Conservation (phyloP, 2,113 vertebrate species). For the Otis tarda region DNA sequence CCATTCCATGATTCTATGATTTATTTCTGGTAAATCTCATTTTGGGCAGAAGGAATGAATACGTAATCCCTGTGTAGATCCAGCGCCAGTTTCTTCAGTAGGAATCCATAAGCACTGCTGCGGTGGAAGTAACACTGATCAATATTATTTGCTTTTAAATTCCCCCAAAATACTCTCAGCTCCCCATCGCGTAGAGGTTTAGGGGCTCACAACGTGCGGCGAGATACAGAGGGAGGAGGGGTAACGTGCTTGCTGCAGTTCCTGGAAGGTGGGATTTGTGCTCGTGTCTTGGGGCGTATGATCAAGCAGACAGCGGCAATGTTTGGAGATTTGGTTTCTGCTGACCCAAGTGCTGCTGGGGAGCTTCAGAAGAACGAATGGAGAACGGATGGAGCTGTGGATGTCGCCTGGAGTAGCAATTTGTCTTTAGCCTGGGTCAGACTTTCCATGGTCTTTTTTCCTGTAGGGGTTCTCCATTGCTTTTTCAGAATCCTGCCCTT, state of each 20-base stretch:
- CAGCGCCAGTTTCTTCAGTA: neutral
- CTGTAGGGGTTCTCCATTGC: rapidly evolving
- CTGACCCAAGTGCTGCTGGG: neutral
- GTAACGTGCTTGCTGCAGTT: rapidly evolving
- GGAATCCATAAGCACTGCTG: neutral
- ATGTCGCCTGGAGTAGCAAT: neutral
- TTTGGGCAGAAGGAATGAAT: neutral
- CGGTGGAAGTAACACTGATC: neutral
- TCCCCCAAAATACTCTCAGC: neutral
- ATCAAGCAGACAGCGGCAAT: neutral
- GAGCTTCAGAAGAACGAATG: neutral
- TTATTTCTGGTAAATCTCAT: neutral
- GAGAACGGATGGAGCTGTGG: neutral
- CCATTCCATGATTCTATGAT: too few species aligned
- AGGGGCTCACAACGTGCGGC: rapidly evolving
- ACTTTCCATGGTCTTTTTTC: neutral
- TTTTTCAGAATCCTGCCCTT: neutral
- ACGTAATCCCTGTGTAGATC: neutral
- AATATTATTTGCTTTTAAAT: neutral
- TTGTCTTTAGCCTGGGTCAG: neutral
- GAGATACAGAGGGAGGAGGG: neutral
- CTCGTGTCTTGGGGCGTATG: neutral
- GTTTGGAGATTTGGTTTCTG: neutral
- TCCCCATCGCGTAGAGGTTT: neutral
- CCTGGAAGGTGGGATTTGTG: neutral